Percentiles rank a stretch among this genome's conserved stretches.
These are phyloP conservation scores for Crossocerus cetratus DNA, from an alignment of 2,888 invertebrate genomes.

Conservation along the genomic window DNA sequence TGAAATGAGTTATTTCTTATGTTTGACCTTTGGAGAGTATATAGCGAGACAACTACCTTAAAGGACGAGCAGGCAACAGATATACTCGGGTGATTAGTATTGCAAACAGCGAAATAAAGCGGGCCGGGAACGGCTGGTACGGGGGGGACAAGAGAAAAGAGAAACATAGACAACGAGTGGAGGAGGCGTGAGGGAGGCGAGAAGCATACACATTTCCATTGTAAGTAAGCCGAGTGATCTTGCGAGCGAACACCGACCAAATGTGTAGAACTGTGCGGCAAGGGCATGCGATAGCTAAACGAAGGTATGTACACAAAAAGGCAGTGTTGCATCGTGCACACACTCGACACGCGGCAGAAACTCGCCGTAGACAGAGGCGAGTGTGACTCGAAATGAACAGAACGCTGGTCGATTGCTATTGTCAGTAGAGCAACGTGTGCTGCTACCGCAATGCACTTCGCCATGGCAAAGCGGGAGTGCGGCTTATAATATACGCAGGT, in stretches of 20 bases:
- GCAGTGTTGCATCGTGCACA: slow-evolving; percentile 29
- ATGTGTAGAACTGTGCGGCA: slow-evolving; percentile 16
- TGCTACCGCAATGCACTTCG: too few relatives aligned
- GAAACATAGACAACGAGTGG: not conserved
- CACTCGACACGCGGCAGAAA: too few relatives aligned
- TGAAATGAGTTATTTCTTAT: too few relatives aligned
- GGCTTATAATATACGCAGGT: too few relatives aligned
- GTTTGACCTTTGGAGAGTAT: too few relatives aligned
- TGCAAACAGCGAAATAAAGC: not conserved
- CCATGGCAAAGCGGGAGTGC: too few relatives aligned
- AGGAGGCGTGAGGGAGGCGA: slow-evolving; percentile 4
- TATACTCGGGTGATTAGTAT: not conserved
- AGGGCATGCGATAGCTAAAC: slow-evolving; percentile 34
- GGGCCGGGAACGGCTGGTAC: not conserved
- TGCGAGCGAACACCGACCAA: slow-evolving; percentile 24
- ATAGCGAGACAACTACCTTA: too few relatives aligned
- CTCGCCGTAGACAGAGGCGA: not conserved
- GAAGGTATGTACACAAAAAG: slow-evolving; percentile 27
- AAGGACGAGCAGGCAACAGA: too few relatives aligned
- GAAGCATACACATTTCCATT: slow-evolving; percentile 19
- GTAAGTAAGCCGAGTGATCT: slow-evolving; percentile 14
- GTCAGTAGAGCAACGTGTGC: too few relatives aligned
- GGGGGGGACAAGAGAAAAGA: not conserved
- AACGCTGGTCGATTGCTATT: too few relatives aligned
- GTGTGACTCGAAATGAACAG: too few relatives aligned